phyloP scores from a whole-genome alignment of 2,113 vertebrate genomes.

The Holacanthus passer region DNA sequence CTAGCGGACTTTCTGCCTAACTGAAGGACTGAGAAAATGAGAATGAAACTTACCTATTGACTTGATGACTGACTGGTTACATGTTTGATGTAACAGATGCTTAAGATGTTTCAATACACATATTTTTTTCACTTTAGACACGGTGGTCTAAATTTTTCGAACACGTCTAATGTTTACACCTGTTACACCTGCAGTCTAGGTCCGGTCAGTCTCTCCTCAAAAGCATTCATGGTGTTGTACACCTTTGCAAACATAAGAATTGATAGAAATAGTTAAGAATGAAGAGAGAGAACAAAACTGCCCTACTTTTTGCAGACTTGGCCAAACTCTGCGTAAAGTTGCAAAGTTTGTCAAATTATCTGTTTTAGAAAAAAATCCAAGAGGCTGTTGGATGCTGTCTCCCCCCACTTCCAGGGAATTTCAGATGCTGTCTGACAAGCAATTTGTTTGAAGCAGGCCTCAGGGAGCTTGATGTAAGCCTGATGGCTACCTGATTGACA shows the following conservation, averaged over 20 bases:
- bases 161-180: too few relatives aligned
- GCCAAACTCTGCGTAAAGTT: not conserved
- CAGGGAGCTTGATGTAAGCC: not conserved
- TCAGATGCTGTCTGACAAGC: not conserved
- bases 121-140: not conserved
- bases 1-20: not conserved
- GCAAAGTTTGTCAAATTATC: not conserved
- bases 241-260: not conserved
- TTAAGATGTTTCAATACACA: not conserved
- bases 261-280: not conserved
- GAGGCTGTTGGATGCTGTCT: not conserved
- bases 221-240: not conserved
- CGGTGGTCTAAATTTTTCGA: too few relatives aligned
- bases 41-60: not conserved
- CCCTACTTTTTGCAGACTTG: not conserved
- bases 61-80: not conserved
- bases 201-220: not conserved
- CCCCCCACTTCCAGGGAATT: not conserved
- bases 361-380: not conserved
- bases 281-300: not conserved
- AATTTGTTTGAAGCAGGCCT: not conserved
- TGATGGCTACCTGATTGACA: not conserved
- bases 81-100: not conserved
- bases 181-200: too few relatives aligned
- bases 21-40: not conserved